Base-by-base conservation (phyloP, 2,888 invertebrate genomes). In the Xestoiulus laeticollis region DNA sequence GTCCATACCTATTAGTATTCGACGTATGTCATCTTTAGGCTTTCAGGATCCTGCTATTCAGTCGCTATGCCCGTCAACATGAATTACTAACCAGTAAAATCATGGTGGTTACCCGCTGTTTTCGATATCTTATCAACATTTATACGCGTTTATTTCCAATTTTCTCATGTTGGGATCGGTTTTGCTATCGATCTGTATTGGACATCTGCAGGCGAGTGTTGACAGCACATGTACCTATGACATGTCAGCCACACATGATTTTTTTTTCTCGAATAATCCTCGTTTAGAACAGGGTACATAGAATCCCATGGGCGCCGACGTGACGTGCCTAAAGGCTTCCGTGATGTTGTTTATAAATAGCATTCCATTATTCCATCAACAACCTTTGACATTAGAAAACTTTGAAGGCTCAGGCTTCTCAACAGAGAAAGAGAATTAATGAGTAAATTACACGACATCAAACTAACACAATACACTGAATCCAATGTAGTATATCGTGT, bases 31-130 rank as follows among this genome's bases (percentile, higher is more conserved):
- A 26, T 68, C 48, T 68, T 22, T 68, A 68, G 68, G 68, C 68
- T 68, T 68, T 68, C 8, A 68, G 68, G 68, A 68, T 68, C 68
- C 22, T 10, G 68, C 3, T 59, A 59, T 59, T 59, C 22, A 1
- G 59, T n/a, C 6, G n/a, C 19, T 59, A n/a, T 6, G 26, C 26
- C 68, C 68, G 68, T 68, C 68, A 68, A 68, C 26, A 68, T 68
- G 68, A 68, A 68, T 68, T 68, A 68, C 68, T 26, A 68, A 68
- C 22, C 68, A 26, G 68, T 68, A 68, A 68, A 68, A 68, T 68
- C 68, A 68, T 68, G 68, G 22, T 26, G 26, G 26, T 26, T 68
- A 26, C 68, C 68, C 68, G 26, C 68, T 68, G 68, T 68, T 59
- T 59, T 6, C n/a, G 16, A n/a, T 59, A n/a, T n/a, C 53, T n/a